A percentile compares a stretch with the other conserved stretches of the same genome.
These are phyloP conservation scores for Wiebesia pumilae DNA, from an alignment of 1,140 invertebrate species.

Conservation along the genomic window DNA sequence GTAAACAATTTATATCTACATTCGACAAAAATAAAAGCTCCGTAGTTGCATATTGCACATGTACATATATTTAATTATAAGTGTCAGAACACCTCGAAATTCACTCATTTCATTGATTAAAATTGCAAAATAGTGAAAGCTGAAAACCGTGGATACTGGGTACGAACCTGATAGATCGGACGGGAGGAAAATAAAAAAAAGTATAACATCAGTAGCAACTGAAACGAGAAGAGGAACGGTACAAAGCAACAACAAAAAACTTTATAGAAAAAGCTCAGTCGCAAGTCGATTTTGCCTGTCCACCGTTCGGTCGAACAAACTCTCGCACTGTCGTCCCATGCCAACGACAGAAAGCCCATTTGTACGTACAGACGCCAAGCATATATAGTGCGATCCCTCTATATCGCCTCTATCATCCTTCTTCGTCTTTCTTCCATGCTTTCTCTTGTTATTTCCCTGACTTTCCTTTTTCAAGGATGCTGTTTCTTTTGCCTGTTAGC, in stretches of 20 bases:
- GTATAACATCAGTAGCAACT: neutral
- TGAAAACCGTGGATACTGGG: neutral
- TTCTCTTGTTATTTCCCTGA: slow-evolving; percentile 1
- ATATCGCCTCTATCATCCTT: neutral
- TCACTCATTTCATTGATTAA: slow-evolving; percentile 17
- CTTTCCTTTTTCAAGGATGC: neutral
- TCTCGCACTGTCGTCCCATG: slow-evolving; percentile 42
- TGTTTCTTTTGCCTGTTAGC: neutral
- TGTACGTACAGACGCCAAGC: slow-evolving; percentile 33
- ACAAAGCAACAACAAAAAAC: slow-evolving; percentile 24
- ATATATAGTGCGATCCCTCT: neutral
- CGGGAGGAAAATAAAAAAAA: slow-evolving; percentile 20
- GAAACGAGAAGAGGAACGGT: neutral
- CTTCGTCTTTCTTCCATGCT: neutral
- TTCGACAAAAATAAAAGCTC: too few relatives aligned
- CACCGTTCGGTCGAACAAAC: slow-evolving; percentile 30
- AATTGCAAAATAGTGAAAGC: neutral
- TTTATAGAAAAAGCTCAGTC: slow-evolving; percentile 56
- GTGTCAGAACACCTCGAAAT: neutral
- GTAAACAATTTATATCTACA: too few relatives aligned
- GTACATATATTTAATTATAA: neutral
- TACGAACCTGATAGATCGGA: neutral
- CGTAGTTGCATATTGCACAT: neutral
- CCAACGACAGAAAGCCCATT: slow-evolving; percentile 56
- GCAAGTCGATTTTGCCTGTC: slow-evolving; percentile 57